Evolutionary conservation across 30 jellyfish, hydroid and myxozoan species (phyloP), one percentile per base, ranked within the genome.

Genomic region (Hydractinia echinata): DNA sequence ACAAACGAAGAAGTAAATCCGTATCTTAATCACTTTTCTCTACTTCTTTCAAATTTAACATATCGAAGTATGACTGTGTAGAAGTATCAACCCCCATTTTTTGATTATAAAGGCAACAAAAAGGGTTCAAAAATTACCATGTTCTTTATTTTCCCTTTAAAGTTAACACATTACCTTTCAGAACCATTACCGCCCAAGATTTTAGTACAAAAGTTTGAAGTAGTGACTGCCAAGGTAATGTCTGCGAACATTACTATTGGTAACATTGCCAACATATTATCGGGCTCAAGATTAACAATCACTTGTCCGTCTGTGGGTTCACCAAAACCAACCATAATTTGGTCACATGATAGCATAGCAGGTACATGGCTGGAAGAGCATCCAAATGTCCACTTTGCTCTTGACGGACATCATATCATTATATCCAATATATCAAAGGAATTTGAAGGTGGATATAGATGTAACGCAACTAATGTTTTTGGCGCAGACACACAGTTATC

Each of bases 231-330:
- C 4, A 85, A 72, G 76, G 79, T 82, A 6, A 30, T 88, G 76
- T 66, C 79, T 30, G 84, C 90, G 44, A 83, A 83, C 79, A 80
- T 84, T 18, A 84, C 89, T 8, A 81, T 89, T 7, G 97, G 97
- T 55, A 73, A 89, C 54, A 84, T 84, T 74, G 92, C 84, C 8
- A 72, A 52, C 30, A 91, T 84, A 5, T 19, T 89, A 54, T 15
- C 50, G 6, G 97, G 95, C 7, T 76, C 97, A n/a, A 86, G 74
- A 13, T 64, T 89, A 5, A 30, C 44, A 58, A 89, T 89, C 52
- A 73, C 74, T 5, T 89, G 97, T 69, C 97, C 97, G 18, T 30
- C 79, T 66, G 79, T 72, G 56, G 97, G 95, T 19, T 91, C 72
- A 56, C 97, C 97, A 10, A 66, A 82, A 54, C 90, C 89, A 11